Conservation (phyloP, 2,888 invertebrate genomes). For the Taphrorychus bicolor region DNA sequence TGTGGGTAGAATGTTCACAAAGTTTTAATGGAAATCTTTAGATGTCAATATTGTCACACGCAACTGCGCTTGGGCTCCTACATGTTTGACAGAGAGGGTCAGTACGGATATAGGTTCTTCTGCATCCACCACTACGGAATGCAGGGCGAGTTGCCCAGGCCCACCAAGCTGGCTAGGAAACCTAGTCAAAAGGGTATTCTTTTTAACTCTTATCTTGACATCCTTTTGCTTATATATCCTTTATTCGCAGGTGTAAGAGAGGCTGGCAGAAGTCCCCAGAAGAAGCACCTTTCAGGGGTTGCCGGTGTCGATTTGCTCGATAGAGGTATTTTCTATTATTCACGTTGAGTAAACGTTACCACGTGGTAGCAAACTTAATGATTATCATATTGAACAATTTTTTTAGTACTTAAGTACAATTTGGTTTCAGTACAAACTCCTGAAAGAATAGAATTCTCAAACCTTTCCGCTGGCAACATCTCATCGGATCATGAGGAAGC, state of each 20-base stretch:
- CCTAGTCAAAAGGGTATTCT: slow-evolving; percentile 44
- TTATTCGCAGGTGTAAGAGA: slow-evolving; percentile 7
- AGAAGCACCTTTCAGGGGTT: slow-evolving; percentile 60
- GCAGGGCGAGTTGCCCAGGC: slow-evolving; percentile 58
- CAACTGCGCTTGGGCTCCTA: slow-evolving; percentile 83
- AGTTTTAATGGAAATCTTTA: too few relatives aligned
- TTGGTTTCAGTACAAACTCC: slow-evolving; percentile 68
- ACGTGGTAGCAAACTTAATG: too few relatives aligned
- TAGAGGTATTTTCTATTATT: slow-evolving; percentile 42
- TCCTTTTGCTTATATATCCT: neutral
- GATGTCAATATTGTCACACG: slow-evolving; percentile 90
- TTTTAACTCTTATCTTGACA: neutral
- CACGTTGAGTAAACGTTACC: too few relatives aligned
- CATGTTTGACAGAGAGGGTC: slow-evolving; percentile 73
- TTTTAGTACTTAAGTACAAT: too few relatives aligned
- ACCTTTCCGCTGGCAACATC: slow-evolving; percentile 64
- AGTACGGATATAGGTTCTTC: slow-evolving; percentile 74
- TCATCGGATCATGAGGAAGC: slow-evolving; percentile 71
- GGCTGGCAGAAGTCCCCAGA: slow-evolving; percentile 60
- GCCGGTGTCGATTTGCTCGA: slow-evolving; percentile 62
- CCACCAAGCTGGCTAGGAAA: slow-evolving; percentile 50
- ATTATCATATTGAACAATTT: too few relatives aligned
- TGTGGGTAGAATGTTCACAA: too few relatives aligned
- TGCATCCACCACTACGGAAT: slow-evolving; percentile 78
- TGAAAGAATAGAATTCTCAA: slow-evolving; percentile 82